These are phyloP conservation scores for Alectoris magna DNA, from an alignment of 2,797 vertebrate species.

Conservation along the genomic window DNA sequence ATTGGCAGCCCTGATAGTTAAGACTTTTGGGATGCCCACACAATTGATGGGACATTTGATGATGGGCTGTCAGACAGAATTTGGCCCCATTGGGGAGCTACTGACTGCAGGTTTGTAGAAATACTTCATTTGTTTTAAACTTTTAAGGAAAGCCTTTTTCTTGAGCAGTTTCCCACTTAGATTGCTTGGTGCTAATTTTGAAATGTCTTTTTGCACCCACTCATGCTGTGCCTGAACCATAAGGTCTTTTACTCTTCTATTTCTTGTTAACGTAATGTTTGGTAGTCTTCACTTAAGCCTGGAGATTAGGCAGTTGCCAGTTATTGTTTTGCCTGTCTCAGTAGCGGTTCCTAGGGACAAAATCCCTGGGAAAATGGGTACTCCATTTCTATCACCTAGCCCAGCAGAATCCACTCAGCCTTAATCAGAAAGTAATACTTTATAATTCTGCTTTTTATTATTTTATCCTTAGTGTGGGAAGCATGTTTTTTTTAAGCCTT, in stretches of 20 bases:
- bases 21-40: background rate
- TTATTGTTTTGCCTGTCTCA: conserved; percentile 58
- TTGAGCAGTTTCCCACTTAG: background rate
- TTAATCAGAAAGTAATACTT: background rate
- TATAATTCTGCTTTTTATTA: conserved; percentile 20
- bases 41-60: background rate
- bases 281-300: conserved; percentile 44
- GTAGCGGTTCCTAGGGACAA: conserved; percentile 40
- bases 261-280: conserved; percentile 60
- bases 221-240: background rate
- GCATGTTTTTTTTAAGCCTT: background rate
- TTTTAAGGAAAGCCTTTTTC: background rate
- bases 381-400: conserved; percentile 27
- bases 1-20: background rate
- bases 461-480: background rate
- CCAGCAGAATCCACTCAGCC: background rate
- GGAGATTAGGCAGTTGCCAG: conserved; percentile 24
- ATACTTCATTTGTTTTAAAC: background rate
- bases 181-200: conserved; percentile 23
- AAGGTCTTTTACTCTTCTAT: background rate
- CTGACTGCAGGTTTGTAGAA: background rate
- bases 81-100: background rate
- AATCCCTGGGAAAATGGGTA: conserved; percentile 37
- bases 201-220: background rate
- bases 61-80: background rate